Conservation (phyloP, 2,888 invertebrate genomes). For the Cheilosia vulpina region DNA sequence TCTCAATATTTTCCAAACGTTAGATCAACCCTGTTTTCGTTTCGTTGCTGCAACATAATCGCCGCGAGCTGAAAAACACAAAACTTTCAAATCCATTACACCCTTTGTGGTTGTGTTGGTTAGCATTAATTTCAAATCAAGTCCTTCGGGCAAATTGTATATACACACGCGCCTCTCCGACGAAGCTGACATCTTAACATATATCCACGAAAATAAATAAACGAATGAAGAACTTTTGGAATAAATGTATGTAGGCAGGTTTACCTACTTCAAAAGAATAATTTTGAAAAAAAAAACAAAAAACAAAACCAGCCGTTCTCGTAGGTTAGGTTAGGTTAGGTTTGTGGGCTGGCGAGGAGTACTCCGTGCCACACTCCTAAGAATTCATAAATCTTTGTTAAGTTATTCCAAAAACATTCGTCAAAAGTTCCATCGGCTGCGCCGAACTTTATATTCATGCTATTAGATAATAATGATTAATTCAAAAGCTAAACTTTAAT, state of each 20-base stretch:
- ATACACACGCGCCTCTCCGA: not conserved
- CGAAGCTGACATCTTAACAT: not conserved
- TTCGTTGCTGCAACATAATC: not conserved
- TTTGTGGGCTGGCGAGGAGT: no score
- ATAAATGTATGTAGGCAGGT: not conserved
- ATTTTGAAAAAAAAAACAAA: not conserved
- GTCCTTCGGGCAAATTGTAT: not conserved
- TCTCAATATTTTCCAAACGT: not conserved
- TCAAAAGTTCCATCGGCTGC: slow-evolving; percentile 44
- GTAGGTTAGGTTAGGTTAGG: no score
- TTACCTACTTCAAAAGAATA: not conserved
- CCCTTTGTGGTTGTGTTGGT: slow-evolving; percentile 3
- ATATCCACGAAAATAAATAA: slow-evolving; percentile 3
- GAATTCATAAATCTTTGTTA: slow-evolving; percentile 57
- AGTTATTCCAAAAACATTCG: slow-evolving; percentile 14
- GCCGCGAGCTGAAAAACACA: not conserved
- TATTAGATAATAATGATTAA: slow-evolving; percentile 70
- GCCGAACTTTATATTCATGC: slow-evolving; percentile 31
- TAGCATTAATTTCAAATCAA: slow-evolving; percentile 24
- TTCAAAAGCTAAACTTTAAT: slow-evolving; percentile 59
- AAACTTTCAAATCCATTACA: slow-evolving; percentile 9
- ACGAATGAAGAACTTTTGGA: not conserved
- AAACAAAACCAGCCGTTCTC: not conserved
- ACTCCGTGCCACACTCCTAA: not conserved
- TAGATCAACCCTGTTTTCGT: not conserved